Percentiles rank a stretch among this genome's conserved stretches.
phyloP scores from a whole-genome alignment of 64 coral and sea anemone genomes.

The Actinia tenebrosa region DNA sequence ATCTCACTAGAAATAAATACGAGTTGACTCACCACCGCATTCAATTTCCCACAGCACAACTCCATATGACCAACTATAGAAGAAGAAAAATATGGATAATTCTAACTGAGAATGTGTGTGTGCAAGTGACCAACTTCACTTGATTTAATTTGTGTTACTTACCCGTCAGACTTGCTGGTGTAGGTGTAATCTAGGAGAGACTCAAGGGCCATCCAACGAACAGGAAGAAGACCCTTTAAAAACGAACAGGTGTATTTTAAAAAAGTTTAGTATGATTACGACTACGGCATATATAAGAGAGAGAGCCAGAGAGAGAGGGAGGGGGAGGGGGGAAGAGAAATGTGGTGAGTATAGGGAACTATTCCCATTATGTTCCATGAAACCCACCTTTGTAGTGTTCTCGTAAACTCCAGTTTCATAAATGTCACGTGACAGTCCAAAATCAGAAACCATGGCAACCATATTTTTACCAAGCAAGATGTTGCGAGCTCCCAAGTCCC shows the following conservation, averaged over 20 bases:
- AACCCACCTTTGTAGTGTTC: constrained; percentile 37
- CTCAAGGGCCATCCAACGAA: constrained; percentile 53
- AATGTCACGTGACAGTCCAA: constrained; percentile 53
- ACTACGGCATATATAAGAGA: no score
- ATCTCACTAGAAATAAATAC: no score
- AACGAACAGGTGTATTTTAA: neutral
- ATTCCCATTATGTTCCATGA: no score
- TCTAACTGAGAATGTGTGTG: no score
- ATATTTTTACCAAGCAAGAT: constrained; percentile 25
- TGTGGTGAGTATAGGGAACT: no score
- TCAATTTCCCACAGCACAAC: neutral
- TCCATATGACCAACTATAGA: neutral
- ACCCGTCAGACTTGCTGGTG: constrained; percentile 44
- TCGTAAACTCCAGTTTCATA: constrained; percentile 58
- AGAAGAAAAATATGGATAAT: neutral
- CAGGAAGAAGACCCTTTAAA: constrained; percentile 33
- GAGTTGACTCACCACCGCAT: neutral
- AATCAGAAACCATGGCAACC: constrained; percentile 51
- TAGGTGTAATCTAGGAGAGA: constrained; percentile 43
- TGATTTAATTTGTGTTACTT: neutral
- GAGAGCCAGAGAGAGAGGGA: no score
- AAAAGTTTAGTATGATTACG: neutral
- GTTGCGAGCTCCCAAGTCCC: constrained; percentile 43
- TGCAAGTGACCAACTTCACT: no score
- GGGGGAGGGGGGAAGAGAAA: no score